Percentiles rank a stretch among this genome's conserved stretches.
phyloP scores from a whole-genome alignment of 2,888 invertebrate species.

The Stenotaenia linearis region DNA sequence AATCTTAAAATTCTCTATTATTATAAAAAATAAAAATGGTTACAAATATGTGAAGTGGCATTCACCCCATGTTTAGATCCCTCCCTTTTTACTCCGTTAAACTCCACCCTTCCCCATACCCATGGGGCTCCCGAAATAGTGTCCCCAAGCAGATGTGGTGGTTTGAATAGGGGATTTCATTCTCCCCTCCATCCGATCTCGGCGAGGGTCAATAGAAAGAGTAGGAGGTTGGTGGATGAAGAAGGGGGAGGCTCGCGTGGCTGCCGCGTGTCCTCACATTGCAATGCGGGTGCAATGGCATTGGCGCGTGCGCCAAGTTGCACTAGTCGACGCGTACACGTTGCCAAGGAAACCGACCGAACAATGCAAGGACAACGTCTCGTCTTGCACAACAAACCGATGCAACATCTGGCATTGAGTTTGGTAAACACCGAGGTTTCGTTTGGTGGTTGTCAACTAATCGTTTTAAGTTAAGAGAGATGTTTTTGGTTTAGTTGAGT shows the following conservation, averaged over 20 bases:
- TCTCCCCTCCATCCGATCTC: background rate
- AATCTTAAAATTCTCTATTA: too few relatives aligned
- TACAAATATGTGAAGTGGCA: background rate
- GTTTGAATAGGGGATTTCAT: background rate
- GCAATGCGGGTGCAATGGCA: background rate
- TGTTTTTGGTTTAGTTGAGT: background rate
- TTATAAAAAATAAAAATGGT: background rate
- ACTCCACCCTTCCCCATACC: background rate
- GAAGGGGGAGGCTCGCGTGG: background rate
- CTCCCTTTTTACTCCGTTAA: background rate
- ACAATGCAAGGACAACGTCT: too few relatives aligned
- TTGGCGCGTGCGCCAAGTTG: slow-evolving; percentile 1
- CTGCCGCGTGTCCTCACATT: background rate
- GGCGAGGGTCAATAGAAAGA: background rate
- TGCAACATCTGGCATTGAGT: background rate
- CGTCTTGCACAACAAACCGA: background rate
- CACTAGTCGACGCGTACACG: background rate
- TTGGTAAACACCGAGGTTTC: too few relatives aligned
- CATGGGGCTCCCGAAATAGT: slow-evolving; percentile 4
- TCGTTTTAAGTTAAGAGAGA: background rate
- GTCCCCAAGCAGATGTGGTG: slow-evolving; percentile 2
- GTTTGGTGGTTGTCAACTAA: too few relatives aligned
- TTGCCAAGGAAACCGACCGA: background rate
- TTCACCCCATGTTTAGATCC: background rate
- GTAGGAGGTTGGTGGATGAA: background rate